Conservation (phyloP, 2,113 vertebrate genomes). For the Oplegnathus fasciatus region DNA sequence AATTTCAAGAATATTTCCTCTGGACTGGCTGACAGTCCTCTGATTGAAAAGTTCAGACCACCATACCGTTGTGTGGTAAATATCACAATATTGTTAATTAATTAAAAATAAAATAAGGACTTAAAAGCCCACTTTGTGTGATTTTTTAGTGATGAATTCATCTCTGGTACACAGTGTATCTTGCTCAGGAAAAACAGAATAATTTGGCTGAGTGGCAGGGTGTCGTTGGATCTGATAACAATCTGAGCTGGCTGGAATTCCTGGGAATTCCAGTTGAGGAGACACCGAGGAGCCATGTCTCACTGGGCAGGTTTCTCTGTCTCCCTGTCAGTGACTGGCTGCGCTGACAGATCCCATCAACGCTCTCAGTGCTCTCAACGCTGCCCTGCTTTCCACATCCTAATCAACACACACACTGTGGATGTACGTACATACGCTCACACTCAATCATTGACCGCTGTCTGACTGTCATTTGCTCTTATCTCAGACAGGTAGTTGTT, state of each 20-base stretch:
- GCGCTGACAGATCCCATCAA: slow-evolving; percentile 73
- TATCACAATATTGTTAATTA: background rate
- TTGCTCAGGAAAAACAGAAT: slow-evolving; percentile 14
- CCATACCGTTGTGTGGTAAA: background rate
- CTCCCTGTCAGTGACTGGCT: slow-evolving; percentile 42
- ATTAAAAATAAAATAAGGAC: background rate
- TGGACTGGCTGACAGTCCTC: background rate
- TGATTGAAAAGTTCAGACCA: background rate
- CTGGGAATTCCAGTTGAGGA: slow-evolving; percentile 70
- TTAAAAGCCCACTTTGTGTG: background rate
- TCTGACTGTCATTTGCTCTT: slow-evolving; percentile 49
- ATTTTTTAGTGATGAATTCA: slow-evolving; percentile 11
- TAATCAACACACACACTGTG: slow-evolving; percentile 19
- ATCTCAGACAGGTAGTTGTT: slow-evolving; percentile 45
- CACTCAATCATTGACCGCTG: slow-evolving; percentile 52
- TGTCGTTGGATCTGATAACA: slow-evolving; percentile 74
- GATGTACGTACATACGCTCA: slow-evolving; percentile 1
- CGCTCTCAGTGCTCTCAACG: slow-evolving; percentile 43
- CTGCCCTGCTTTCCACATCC: slow-evolving; percentile 44
- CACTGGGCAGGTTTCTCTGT: slow-evolving; percentile 67
- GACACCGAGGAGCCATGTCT: slow-evolving; percentile 74
- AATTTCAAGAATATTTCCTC: background rate
- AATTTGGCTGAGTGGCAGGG: slow-evolving; percentile 39
- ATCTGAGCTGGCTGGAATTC: slow-evolving; percentile 75
- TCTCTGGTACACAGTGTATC: background rate